Conservation (phyloP, 2,113 vertebrate species). For the Melospiza melodia region DNA sequence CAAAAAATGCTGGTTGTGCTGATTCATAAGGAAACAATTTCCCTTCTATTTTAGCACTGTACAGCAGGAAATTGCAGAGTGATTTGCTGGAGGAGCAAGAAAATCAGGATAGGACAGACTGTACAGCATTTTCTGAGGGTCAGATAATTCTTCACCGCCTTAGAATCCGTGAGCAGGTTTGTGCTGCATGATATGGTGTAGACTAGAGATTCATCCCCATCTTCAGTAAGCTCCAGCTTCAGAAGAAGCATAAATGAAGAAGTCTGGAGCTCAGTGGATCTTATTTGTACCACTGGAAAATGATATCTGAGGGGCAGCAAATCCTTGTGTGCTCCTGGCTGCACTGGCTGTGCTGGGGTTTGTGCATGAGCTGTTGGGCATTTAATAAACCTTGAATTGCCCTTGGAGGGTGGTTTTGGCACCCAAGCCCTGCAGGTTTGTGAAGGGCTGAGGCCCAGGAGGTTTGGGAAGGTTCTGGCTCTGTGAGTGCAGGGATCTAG, state of each 20-base stretch:
- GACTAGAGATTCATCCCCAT: background rate
- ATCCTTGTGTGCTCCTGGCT: background rate
- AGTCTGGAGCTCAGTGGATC: background rate
- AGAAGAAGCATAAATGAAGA: background rate
- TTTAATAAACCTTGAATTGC: background rate
- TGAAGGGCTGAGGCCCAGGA: background rate
- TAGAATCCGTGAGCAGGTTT: background rate
- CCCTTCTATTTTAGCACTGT: constrained; percentile 6
- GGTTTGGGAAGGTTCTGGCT: background rate
- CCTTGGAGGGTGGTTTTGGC: background rate
- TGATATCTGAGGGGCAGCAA: accelerated
- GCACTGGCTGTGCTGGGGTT: accelerated
- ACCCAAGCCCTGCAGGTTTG: accelerated
- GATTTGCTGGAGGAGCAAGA: background rate
- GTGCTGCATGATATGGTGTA: background rate
- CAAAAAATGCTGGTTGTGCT: background rate
- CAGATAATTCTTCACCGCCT: background rate
- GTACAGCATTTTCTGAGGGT: background rate
- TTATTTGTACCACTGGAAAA: background rate
- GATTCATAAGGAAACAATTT: constrained; percentile 54
- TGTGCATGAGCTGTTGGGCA: background rate
- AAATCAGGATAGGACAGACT: background rate
- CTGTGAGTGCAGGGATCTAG: no score
- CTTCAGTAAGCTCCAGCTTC: background rate
- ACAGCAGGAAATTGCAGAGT: background rate